Percentiles rank a stretch among this genome's conserved stretches.
These are phyloP conservation scores for Ailuropoda melanoleuca DNA, from an alignment of 2,113 vertebrate genomes.

Conservation along the genomic window DNA sequence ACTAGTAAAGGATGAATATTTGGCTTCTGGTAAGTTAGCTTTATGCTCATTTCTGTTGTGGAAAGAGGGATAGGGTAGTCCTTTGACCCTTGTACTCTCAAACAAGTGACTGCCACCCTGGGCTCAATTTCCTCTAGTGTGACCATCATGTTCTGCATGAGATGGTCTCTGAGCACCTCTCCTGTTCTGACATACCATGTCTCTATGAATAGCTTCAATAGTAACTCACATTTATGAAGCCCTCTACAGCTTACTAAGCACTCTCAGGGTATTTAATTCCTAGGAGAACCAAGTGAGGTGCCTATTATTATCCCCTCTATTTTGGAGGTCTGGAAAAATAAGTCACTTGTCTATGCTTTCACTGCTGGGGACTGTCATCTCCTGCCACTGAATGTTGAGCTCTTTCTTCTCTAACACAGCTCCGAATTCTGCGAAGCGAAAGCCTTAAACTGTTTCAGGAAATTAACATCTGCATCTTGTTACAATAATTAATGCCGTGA, in stretches of 20 bases:
- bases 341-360: background rate
- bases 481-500: background rate
- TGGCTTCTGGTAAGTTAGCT: background rate
- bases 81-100: background rate
- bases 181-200: background rate
- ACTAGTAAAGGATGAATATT: background rate
- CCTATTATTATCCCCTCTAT: background rate
- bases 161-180: background rate
- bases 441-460: background rate
- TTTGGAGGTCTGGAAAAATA: conserved; percentile 2
- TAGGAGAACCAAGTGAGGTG: background rate
- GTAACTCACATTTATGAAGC: background rate
- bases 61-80: background rate
- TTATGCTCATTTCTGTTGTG: background rate
- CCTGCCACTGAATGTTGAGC: background rate
- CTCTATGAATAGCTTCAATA: background rate
- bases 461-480: background rate
- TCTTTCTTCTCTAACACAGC: background rate
- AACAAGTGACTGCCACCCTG: background rate
- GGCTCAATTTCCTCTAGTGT: background rate
- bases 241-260: background rate
- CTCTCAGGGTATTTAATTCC: background rate
- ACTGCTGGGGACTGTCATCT: background rate
- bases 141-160: background rate
- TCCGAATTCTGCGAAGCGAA: background rate